phyloP scores from a whole-genome alignment of 2,888 invertebrate genomes.

The Drosophila cracens region DNA sequence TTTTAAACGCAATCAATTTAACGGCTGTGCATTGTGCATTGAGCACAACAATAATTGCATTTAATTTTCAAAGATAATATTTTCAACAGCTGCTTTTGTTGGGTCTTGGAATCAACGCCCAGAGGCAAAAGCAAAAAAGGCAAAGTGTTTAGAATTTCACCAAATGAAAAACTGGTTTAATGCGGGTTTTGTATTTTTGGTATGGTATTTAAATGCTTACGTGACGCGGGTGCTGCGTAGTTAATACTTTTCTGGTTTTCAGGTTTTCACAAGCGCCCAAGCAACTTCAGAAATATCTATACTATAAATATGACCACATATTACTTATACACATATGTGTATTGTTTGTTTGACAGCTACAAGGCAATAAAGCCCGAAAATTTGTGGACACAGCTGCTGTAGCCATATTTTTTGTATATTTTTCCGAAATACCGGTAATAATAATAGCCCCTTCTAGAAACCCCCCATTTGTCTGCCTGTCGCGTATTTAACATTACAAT shows the following conservation, averaged over 20 bases:
- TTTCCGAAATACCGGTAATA: constrained; percentile 36
- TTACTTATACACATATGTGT: constrained; percentile 14
- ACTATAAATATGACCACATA: background rate
- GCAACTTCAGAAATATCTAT: constrained; percentile 35
- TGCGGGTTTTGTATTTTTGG: constrained; percentile 22
- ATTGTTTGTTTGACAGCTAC: constrained; percentile 13
- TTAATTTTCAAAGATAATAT: constrained; percentile 50
- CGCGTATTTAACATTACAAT: constrained; percentile 70
- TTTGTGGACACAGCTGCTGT: constrained; percentile 15
- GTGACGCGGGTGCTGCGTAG: constrained; percentile 58
- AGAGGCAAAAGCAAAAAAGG: background rate
- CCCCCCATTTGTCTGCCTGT: constrained; percentile 20
- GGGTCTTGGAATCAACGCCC: constrained; percentile 41
- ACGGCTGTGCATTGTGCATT: constrained; percentile 48
- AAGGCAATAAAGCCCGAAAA: constrained; percentile 58
- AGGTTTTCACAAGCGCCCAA: constrained; percentile 43
- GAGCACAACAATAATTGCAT: constrained; percentile 61
- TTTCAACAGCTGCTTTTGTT: constrained; percentile 56
- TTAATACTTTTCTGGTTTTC: constrained; percentile 41
- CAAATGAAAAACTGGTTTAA: constrained; percentile 68
- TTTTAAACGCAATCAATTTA: constrained; percentile 55
- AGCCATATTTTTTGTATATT: constrained; percentile 6
- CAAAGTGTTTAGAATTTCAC: constrained; percentile 60
- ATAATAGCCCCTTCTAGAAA: background rate
- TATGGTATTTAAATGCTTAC: constrained; percentile 63